Base-by-base conservation (phyloP, 2,113 vertebrate species). In the Xenopus laevis region DNA sequence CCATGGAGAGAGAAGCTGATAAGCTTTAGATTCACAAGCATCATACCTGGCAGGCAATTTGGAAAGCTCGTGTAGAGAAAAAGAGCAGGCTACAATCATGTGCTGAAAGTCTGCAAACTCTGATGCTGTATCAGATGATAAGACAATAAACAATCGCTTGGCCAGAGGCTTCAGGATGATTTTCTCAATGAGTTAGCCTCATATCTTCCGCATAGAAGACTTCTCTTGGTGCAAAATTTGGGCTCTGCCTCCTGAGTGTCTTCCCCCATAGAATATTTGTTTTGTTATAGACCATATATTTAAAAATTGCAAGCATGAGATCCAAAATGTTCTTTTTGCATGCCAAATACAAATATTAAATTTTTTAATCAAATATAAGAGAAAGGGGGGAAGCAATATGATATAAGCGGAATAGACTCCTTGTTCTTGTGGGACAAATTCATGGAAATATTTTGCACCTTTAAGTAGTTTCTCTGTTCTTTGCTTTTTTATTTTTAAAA, bases 1-100 rank as follows among this genome's bases (percentile, higher is more conserved):
- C 73, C 59, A 33, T 62, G 21, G 66, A 76, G 59, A 68, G 27
- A 61, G 58, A 68, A 55, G 65, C 45, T 62, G 65, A 76, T 76
- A 76, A 68, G 46, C 11, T 61, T 66, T 53, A 59, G 58, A 61
- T 57, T 68, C 73, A 76, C 73, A 76, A 76, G 65, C 47, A 76
- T 62, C 73, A 76, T 76, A 76, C 73, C 73, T 76, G 73, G 73
- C 73, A 76, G 73, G 73, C 73, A 76, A 76, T 76, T 69, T 76
- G 73, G 65, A 76, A 75, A 62, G 65, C 73, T 68, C 58, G 68
- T 69, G 27, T 33, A 76, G 58, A 47, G 30, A 68, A 68, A 69
- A 63, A 45, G 68, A 76, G 65, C 73, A 69, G 65, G 65, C 73
- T 69, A 65, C 16, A 68, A 69, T 76, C 73, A 76, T 76, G 73